Base-by-base conservation (phyloP, 2,888 invertebrate genomes). In the Aproaerema taeniolella region DNA sequence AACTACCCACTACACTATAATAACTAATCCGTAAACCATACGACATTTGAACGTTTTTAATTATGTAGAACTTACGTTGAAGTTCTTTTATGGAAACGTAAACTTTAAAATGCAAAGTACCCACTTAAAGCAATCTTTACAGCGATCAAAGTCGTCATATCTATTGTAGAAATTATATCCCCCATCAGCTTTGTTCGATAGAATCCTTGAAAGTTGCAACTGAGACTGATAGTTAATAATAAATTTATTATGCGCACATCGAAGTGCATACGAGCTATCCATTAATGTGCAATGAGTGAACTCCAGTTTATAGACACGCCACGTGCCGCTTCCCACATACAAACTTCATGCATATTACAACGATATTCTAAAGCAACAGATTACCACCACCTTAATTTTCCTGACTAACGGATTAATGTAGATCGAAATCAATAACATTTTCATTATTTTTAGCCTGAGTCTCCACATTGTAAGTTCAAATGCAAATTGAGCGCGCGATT, bases 201-300 rank as follows among this genome's bases (percentile, higher is more conserved):
- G 15, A 13, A 31, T 2, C 13, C 26, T 17, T 26, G 10, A 24
- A 13, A n/a, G 12, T 17, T 30, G 37, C 30, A 16, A 32, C 34
- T n/a, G n/a, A 35, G 15, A n/a, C 26, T 24, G n/a, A 11, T 28
- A 12, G 17, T 40, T 35, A 41, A 40, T 40, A 43, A 39, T 44
- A 43, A 26, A 45, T 43, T 30, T 25, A 37, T 30, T 16, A 30
- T 30, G 26, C 38, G 36, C 32, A 47, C 45, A 47, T 42, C 42
- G 46, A 26, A 46, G 41, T 41, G 47, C 45, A 45, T 49, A 41
- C 46, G 38, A 43, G 41, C 45, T 28, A 32, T 14, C 31, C 43
- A 49, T 53, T 42, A 47, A 53, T 51, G 46, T 36, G 15, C 41
- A 45, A 50, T 48, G 49, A 48, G 44, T 24, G 36, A 10, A 28